A percentile compares a stretch with the other conserved stretches of the same genome.
phyloP scores from a whole-genome alignment of 2,888 invertebrate species.

The Drosophila longiperda region DNA sequence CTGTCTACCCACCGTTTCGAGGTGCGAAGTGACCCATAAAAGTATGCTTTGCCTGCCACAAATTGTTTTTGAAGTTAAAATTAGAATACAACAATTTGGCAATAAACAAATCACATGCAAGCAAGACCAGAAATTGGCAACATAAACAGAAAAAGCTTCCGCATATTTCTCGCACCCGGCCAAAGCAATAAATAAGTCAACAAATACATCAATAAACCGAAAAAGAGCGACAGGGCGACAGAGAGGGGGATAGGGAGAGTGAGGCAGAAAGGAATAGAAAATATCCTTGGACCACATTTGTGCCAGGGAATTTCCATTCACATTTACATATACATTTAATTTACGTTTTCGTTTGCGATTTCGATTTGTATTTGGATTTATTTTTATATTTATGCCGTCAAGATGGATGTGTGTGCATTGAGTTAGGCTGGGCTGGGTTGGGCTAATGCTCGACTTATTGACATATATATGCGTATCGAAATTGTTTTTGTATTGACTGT shows the following conservation, averaged over 20 bases:
- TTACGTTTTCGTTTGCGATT: slow-evolving; percentile 38
- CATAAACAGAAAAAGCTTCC: slow-evolving; percentile 38
- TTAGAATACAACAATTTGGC: slow-evolving; percentile 35
- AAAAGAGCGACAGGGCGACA: neutral
- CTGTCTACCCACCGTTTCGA: slow-evolving; percentile 32
- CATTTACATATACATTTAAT: slow-evolving; percentile 49
- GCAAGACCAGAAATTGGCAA: slow-evolving; percentile 20
- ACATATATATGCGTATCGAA: slow-evolving; percentile 36
- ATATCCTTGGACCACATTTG: slow-evolving; percentile 22
- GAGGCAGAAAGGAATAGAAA: too few relatives aligned
- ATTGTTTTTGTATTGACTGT: slow-evolving; percentile 7
- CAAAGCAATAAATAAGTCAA: slow-evolving; percentile 56
- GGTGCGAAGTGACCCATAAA: slow-evolving; percentile 40
- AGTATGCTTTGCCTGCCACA: slow-evolving; percentile 37
- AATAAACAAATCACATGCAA: slow-evolving; percentile 38
- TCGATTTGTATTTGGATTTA: slow-evolving; percentile 71
- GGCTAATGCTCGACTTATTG: slow-evolving; percentile 50
- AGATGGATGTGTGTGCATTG: slow-evolving; percentile 52
- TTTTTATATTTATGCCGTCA: slow-evolving; percentile 64
- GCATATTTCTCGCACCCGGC: slow-evolving; percentile 32
- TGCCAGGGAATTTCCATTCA: slow-evolving; percentile 36
- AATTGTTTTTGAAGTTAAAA: slow-evolving; percentile 57
- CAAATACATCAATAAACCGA: slow-evolving; percentile 49
- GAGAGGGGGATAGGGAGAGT: neutral
- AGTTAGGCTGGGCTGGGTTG: slow-evolving; percentile 21